These are phyloP conservation scores for Eurytoma adleriae DNA, from an alignment of 2,888 invertebrate species.

Conservation along the genomic window DNA sequence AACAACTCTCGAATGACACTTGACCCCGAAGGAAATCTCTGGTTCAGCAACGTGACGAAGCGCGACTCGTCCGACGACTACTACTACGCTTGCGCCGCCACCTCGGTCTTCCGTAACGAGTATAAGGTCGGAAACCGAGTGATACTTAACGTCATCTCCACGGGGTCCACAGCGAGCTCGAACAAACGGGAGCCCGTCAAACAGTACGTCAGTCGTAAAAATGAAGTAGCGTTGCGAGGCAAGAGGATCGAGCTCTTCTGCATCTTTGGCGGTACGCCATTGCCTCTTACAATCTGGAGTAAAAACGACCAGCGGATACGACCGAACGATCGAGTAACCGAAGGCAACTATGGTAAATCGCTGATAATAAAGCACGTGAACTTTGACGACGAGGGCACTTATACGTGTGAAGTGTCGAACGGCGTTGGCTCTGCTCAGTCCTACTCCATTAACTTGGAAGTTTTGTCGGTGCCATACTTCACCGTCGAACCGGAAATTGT, in stretches of 20 bases:
- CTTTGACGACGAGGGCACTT: conserved; percentile 92
- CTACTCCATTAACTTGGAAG: conserved; percentile 88
- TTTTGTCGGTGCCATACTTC: conserved; percentile 92
- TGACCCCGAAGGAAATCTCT: conserved; percentile 97
- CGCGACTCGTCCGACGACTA: conserved; percentile 90
- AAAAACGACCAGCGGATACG: conserved; percentile 86
- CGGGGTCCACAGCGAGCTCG: conserved; percentile 86
- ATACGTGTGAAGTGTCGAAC: conserved; percentile 95
- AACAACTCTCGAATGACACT: conserved; percentile 96
- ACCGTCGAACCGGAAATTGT: conserved; percentile 90
- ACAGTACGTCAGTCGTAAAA: conserved; percentile 92
- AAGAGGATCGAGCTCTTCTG: conserved; percentile 92
- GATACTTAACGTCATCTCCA: conserved; percentile 86
- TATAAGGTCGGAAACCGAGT: conserved; percentile 93
- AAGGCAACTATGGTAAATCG: conserved; percentile 96
- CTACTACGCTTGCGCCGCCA: conserved; percentile 95
- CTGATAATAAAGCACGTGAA: conserved; percentile 90
- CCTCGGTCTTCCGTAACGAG: conserved; percentile 92
- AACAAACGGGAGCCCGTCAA: conserved; percentile 86
- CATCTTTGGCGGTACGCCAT: conserved; percentile 97
- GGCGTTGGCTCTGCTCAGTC: conserved; percentile 91
- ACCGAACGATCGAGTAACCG: conserved; percentile 85
- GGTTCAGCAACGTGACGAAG: conserved; percentile 95
- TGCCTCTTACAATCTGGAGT: conserved; percentile 95
- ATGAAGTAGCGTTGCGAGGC: conserved; percentile 90